Evolutionary conservation across 2,797 vertebrate genomes (phyloP), one percentile per base, ranked within the genome.

Genomic region (Lerista edwardsae): DNA sequence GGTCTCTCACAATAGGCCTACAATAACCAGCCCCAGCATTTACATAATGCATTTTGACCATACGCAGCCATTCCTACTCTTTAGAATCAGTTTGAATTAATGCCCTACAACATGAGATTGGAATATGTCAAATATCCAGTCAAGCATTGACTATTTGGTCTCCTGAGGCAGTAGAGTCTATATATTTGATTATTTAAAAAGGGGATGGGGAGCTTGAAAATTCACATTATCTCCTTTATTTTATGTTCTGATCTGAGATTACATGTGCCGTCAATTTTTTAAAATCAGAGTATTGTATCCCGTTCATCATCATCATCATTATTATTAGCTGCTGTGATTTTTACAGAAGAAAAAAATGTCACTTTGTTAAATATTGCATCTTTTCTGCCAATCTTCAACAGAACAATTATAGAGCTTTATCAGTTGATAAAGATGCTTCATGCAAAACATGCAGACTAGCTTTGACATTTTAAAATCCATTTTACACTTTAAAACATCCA

Each of bases 61-160:
- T 62, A 62, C n/a, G 41, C 8, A 71, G 72, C 86, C 84, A 62
- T 82, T 91, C 79, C 84, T 89, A 75, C 75, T 80, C 90, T 88
- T 87, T 90, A 80, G 62, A 92, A 84, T 79, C 86, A 79, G 89
- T 89, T 87, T 91, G 21, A 69, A 81, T 62, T 55, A 73, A 84
- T n/a, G 14, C 69, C 64, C 74, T 57, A 82, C 78, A 77, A 83
- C 31, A 86, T 80, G 62, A 82, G 59, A 81, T 29, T 88, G 83
- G 88, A 90, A 89, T 47, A 68, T 34, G 65, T 7, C 15, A 77
- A 10, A 88, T 84, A 90, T 84, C 78, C 76, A 82, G 41, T 44
- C 57, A 76, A 81, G 57, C 31, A 84, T 41, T 86, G 19, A 80
- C 82, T 84, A 73, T 71, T 64, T 73, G 34, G 4, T 83, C 75